Base-by-base conservation (phyloP, 1,140 invertebrate species). In the Sminthurinus signatus region DNA sequence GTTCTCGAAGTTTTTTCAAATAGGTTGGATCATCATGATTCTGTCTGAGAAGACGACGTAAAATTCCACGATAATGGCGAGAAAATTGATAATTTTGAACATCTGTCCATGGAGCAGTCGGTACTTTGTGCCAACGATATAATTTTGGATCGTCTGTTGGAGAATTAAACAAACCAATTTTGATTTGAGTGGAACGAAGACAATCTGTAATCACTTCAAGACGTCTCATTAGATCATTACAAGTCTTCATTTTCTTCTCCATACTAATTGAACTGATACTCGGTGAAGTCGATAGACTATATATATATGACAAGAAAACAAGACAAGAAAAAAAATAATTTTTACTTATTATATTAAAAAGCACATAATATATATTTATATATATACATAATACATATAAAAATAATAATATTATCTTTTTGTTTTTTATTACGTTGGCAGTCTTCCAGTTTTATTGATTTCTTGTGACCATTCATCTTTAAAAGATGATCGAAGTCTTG, bases 391-490 rank as follows among this genome's bases (percentile, higher is more conserved):
- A 51, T n/a, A n/a, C n/a, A n/a, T n/a, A n/a, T n/a, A n/a, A n/a
- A n/a, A n/a, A n/a, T n/a, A n/a, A n/a, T n/a, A n/a, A n/a, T n/a
- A n/a, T n/a, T n/a, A n/a, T n/a, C n/a, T n/a, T n/a, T n/a, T n/a
- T n/a, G n/a, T n/a, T n/a, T 36, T 36, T 5, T 36, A 36, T 8
- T 73, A 80, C 74, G 74, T 82, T 1, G 88, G 84, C 63, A 94
- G 75, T 73, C 84, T 82, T 15, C 91, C 92, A 73, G 89, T 85
- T 70, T 86, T 89, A 21, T 93, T 78, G 84, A 90, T 91, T 74
- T 93, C 89, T 75, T 93, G 89, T 78, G 91, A 88, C 75, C 92
- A 87, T 32, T 84, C 80, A 75, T 87, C 91, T 32, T 85, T 84
- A 74, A 82, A 83, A 0, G 85, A 87, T 43, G 80, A 79, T 55